phyloP scores from a whole-genome alignment of 2,888 invertebrate species.

The Cosmia trapezina region DNA sequence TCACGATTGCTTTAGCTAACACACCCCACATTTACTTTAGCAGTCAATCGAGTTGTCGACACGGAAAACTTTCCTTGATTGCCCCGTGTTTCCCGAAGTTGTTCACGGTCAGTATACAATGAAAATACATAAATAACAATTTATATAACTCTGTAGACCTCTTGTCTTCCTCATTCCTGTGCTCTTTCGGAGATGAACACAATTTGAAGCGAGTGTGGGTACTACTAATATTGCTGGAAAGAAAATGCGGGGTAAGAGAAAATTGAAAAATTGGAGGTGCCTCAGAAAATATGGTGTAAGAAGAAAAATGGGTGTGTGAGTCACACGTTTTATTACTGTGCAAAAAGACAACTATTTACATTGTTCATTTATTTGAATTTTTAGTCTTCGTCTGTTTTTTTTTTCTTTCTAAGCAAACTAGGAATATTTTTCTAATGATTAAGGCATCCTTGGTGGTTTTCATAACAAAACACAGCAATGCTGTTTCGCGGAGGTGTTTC shows the following conservation, averaged over 20 bases:
- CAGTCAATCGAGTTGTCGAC: slow-evolving; percentile 16
- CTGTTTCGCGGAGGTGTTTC: too few relatives aligned
- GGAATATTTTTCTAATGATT: too few relatives aligned
- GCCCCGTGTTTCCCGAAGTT: slow-evolving; percentile 14
- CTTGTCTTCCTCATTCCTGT: not conserved
- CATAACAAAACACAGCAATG: too few relatives aligned
- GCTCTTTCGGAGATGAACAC: slow-evolving; percentile 2
- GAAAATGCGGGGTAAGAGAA: not conserved
- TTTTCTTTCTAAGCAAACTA: not conserved
- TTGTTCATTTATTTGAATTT: too few relatives aligned
- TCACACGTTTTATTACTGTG: not conserved
- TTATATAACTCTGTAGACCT: slow-evolving; percentile 2
- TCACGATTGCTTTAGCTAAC: not conserved
- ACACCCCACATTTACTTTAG: slow-evolving; percentile 6
- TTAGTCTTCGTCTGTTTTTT: not conserved
- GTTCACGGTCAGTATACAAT: slow-evolving; percentile 22
- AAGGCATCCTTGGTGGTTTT: too few relatives aligned
- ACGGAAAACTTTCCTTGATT: slow-evolving; percentile 48
- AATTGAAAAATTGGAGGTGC: not conserved
- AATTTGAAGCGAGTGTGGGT: not conserved
- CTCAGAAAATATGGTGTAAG: not conserved
- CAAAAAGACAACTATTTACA: too few relatives aligned
- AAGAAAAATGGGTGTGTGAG: not conserved
- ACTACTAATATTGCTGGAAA: not conserved
- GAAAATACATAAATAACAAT: slow-evolving; percentile 38